Conservation (phyloP, 2,888 invertebrate species). For the Zele albiditarsus region DNA sequence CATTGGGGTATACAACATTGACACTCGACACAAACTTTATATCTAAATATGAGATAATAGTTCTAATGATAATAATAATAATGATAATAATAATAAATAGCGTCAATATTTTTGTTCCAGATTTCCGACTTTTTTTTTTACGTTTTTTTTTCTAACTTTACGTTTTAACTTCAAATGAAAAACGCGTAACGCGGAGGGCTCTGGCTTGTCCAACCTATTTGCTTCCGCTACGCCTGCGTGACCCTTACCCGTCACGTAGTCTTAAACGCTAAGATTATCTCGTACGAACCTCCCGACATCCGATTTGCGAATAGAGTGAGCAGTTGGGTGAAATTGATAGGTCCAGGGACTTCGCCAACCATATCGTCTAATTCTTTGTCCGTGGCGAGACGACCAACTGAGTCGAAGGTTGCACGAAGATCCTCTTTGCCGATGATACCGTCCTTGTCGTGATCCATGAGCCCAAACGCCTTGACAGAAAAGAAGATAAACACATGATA, state of each 20-base stretch:
- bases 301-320: constrained; percentile 93
- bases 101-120: neutral
- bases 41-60: constrained; percentile 16
- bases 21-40: constrained; percentile 33
- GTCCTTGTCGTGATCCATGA: constrained; percentile 97
- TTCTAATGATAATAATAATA: neutral
- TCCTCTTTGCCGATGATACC: constrained; percentile 92
- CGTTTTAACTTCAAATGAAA: neutral
- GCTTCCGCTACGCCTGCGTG: constrained; percentile 54
- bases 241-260: constrained; percentile 52
- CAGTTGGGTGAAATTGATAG: constrained; percentile 96
- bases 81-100: neutral
- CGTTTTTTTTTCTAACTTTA: neutral
- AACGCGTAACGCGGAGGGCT: constrained; percentile 4
- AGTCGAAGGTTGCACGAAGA: constrained; percentile 92
- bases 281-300: constrained; percentile 84
- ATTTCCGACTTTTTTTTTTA: neutral
- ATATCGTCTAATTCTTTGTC: constrained; percentile 95
- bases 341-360: constrained; percentile 90
- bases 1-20: constrained; percentile 17
- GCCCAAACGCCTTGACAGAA: constrained; percentile 86
- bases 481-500: neutral
- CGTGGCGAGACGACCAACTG: constrained; percentile 89
- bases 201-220: constrained; percentile 31
- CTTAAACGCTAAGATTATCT: constrained; percentile 50